Conservation (phyloP, 2,888 invertebrate species). For the Mystacides longicornis region DNA sequence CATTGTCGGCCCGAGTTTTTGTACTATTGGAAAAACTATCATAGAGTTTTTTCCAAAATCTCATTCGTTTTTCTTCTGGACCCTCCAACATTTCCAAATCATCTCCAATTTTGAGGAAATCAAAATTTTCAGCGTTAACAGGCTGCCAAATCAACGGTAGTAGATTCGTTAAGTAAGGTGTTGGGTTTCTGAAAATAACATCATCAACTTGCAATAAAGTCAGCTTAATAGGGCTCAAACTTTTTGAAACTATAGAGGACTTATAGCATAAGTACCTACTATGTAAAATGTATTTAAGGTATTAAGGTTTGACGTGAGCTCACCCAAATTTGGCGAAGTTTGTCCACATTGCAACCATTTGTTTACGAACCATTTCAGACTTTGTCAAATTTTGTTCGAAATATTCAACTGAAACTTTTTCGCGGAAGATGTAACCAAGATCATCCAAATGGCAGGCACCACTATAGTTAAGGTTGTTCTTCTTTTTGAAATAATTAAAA, state of each 20-base stretch:
- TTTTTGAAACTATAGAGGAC: no score
- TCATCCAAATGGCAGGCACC: slow-evolving; percentile 58
- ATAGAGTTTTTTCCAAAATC: slow-evolving; percentile 21
- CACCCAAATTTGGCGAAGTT: slow-evolving; percentile 26
- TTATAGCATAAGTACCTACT: neutral
- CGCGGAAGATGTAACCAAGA: slow-evolving; percentile 49
- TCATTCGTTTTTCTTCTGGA: slow-evolving; percentile 18
- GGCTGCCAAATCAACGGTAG: slow-evolving; percentile 34
- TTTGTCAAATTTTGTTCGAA: neutral
- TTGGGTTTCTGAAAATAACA: slow-evolving; percentile 33
- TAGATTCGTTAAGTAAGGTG: slow-evolving; percentile 31
- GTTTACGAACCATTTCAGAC: slow-evolving; percentile 22
- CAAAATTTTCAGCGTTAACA: slow-evolving; percentile 26
- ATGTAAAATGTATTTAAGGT: neutral
- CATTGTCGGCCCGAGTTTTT: no score
- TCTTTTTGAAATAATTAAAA: slow-evolving; percentile 46
- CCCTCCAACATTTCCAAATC: slow-evolving; percentile 9
- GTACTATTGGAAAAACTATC: neutral
- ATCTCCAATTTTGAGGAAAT: slow-evolving; percentile 19
- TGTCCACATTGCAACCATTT: slow-evolving; percentile 28
- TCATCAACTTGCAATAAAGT: neutral
- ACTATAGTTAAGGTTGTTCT: slow-evolving; percentile 36
- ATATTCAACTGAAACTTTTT: neutral
- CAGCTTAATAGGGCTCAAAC: no score
- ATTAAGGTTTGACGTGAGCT: neutral